phyloP scores from a whole-genome alignment of 2,113 vertebrate genomes.

The Protobothrops flavoviridis region DNA sequence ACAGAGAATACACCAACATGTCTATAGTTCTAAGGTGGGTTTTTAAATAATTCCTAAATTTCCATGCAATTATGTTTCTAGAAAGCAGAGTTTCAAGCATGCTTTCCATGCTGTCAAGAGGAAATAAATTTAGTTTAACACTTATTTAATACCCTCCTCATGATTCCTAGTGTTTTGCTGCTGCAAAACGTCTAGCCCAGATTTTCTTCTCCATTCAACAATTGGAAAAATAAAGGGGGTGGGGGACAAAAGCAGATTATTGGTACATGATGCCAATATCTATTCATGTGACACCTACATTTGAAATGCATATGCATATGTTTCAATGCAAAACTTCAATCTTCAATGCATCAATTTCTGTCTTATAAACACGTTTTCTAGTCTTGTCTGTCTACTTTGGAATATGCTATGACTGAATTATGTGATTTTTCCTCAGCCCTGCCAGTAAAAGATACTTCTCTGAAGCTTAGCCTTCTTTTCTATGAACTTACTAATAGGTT shows the following conservation, averaged over 20 bases:
- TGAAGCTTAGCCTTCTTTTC: neutral
- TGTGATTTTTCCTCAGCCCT: neutral
- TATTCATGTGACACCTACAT: neutral
- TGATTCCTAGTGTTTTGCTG: neutral
- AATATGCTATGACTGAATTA: neutral
- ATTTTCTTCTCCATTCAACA: neutral
- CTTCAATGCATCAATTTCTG: neutral
- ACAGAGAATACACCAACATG: neutral
- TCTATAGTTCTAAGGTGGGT: no score
- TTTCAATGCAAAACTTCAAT: neutral
- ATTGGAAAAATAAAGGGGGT: neutral
- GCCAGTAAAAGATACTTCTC: neutral
- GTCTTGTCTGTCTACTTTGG: neutral
- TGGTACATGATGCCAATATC: no score
- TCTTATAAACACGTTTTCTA: neutral
- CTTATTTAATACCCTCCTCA: neutral
- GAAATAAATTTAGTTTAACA: neutral
- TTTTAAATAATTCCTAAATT: neutral
- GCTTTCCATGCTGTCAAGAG: neutral
- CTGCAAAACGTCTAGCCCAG: neutral
- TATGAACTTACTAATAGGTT: neutral
- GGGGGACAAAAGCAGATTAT: neutral
- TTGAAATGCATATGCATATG: neutral
- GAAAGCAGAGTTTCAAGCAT: neutral
- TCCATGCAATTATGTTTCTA: neutral